phyloP scores from a whole-genome alignment of 2,888 invertebrate species.

The Platerodrilus igneus region DNA sequence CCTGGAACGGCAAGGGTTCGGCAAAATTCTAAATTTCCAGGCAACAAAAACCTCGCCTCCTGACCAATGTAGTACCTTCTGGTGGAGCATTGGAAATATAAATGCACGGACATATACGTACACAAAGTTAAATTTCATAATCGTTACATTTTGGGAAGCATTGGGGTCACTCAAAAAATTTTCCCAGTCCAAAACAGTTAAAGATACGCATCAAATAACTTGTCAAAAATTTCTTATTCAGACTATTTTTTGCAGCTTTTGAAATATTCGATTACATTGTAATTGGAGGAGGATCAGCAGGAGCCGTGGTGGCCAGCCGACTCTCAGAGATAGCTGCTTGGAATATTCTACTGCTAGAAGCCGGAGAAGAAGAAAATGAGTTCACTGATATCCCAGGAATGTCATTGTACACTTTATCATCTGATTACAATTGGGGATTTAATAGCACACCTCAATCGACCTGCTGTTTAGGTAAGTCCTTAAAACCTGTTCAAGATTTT shows the following conservation, averaged over 20 bases:
- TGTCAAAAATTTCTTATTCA: too few species aligned
- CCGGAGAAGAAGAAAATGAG: conserved; percentile 19
- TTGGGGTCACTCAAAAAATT: too few species aligned
- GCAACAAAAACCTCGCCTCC: too few species aligned
- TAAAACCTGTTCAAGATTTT: neutral
- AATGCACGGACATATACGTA: too few species aligned
- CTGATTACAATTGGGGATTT: conserved; percentile 21
- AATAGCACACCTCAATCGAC: conserved; percentile 15
- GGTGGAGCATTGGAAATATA: too few species aligned
- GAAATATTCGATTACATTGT: conserved; percentile 19
- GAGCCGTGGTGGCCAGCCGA: conserved; percentile 16
- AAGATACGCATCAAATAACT: too few species aligned
- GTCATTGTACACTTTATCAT: conserved; percentile 3
- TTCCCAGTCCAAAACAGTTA: too few species aligned
- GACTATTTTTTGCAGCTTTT: conserved; percentile 18
- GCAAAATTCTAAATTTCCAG: too few species aligned
- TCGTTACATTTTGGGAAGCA: too few species aligned
- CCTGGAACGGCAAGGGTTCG: too few species aligned
- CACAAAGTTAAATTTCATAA: too few species aligned
- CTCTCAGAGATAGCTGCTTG: conserved; percentile 15
- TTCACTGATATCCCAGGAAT: conserved; percentile 20
- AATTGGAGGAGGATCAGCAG: conserved; percentile 18
- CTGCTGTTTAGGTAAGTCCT: conserved; percentile 16
- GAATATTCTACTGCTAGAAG: conserved; percentile 18
- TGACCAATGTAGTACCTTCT: too few species aligned